Evolutionary conservation across 2,113 vertebrate genomes (phyloP), one percentile per base, ranked within the genome.

Genomic region (Callionymus lyra): DNA sequence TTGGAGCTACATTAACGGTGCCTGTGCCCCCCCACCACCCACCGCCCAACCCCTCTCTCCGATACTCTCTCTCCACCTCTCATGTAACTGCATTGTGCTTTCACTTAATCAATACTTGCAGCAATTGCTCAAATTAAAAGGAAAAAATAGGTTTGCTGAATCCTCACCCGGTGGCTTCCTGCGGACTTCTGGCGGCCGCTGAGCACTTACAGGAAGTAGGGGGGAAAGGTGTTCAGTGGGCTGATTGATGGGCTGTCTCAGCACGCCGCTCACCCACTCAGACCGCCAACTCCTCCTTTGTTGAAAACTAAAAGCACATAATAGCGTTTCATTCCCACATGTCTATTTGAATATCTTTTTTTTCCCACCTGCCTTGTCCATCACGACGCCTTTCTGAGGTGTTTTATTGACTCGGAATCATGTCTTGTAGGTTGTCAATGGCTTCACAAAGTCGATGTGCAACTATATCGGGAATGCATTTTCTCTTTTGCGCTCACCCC

Each of bases 81-180:
- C 87, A 84, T 87, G 83, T 85, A 89, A 85, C 86, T 84, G 86
- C 89, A 90, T 90, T 87, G 84, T 82, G 89, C 78, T 67, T 38
- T 54, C 39, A 16, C 82, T 73, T 74, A 82, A 90, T 96, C 91
- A 84, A 94, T 96, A 92, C 76, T 68, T 63, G 47, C 75, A 84
- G 78, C 82, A 79, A 80, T 83, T 80, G 80, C 86, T 76, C 70
- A 84, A 84, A 87, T 84, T 72, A 88, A 87, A 86, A 79, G 75
- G 74, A 68, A 74, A 77, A 77, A 70, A 70, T 60, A 71, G 64
- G 71, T 70, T 74, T 81, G 66, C 68, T 72, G 74, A 69, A 72
- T 78, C 76, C 54, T 69, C 57, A 57, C 55, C 63, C 62, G 47
- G 59, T 70, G 68, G 73, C 63, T 72, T 81, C 73, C 76, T 51